These are phyloP conservation scores for Drosophila micromelanica DNA, from an alignment of 1,140 invertebrate genomes.

Conservation along the genomic window DNA sequence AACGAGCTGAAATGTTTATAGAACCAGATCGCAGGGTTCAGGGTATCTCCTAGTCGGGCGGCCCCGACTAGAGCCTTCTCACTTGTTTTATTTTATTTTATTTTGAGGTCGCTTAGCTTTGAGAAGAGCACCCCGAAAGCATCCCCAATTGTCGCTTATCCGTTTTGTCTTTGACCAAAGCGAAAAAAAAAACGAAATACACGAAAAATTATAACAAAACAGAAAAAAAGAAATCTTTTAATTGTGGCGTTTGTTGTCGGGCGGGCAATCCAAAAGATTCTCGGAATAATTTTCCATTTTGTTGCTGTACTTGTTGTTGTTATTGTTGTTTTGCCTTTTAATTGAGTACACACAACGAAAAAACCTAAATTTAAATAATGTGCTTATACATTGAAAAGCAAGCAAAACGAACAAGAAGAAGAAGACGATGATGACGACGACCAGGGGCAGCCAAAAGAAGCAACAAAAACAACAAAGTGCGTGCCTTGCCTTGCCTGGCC, in stretches of 20 bases:
- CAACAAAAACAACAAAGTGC: conserved; percentile 35
- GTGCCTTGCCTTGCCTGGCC: not conserved
- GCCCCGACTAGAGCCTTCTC: too few relatives aligned
- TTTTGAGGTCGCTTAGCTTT: conserved; percentile 32
- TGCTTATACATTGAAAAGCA: conserved; percentile 55
- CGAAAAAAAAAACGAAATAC: conserved; percentile 6
- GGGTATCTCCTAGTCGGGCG: too few relatives aligned
- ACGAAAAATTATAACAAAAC: conserved; percentile 11
- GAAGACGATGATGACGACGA: too few relatives aligned
- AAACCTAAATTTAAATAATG: conserved; percentile 76
- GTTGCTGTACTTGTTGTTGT: conserved; percentile 25
- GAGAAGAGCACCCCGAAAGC: conserved; percentile 4
- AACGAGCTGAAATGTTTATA: too few relatives aligned
- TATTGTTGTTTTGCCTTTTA: conserved; percentile 70
- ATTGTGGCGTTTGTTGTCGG: conserved; percentile 62
- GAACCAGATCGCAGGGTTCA: too few relatives aligned
- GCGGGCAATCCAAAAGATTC: conserved; percentile 63
- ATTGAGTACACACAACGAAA: conserved; percentile 71
- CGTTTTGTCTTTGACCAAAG: conserved; percentile 30
- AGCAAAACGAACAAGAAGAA: conserved; percentile 24
- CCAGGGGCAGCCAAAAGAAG: conserved; percentile 27
- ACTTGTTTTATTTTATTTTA: too few relatives aligned
- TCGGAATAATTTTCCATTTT: conserved; percentile 79
- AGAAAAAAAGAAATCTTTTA: conserved; percentile 56
- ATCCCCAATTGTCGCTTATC: conserved; percentile 7